phyloP scores from a whole-genome alignment of 2,113 vertebrate genomes.

The Mormyrus iriodes region DNA sequence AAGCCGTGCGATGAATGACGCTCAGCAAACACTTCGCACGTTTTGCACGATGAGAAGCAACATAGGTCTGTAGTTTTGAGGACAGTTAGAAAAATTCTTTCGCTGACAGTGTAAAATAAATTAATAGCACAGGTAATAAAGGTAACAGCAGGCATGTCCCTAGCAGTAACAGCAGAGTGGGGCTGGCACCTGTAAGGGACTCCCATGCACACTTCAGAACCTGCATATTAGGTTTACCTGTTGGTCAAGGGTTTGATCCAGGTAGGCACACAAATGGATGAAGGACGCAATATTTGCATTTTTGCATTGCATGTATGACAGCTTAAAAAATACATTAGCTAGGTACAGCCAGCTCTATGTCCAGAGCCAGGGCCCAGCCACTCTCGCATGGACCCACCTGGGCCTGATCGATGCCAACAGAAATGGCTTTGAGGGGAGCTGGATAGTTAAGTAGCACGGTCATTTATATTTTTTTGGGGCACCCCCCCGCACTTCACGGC shows the following conservation, averaged over 20 bases:
- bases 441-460: constrained; percentile 30
- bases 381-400: constrained; percentile 37
- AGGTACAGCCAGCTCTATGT: neutral
- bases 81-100: neutral
- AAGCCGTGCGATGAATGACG: neutral
- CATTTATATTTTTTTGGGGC: constrained; percentile 36
- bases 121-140: neutral
- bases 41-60: neutral
- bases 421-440: constrained; percentile 29
- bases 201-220: neutral
- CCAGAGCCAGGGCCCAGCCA: neutral
- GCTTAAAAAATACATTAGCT: neutral
- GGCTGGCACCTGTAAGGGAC: neutral
- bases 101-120: neutral
- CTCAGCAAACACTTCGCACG: neutral
- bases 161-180: neutral
- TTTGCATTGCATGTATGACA: neutral
- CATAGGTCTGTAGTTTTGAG: neutral
- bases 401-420: constrained; percentile 41
- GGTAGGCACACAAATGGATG: neutral
- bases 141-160: neutral
- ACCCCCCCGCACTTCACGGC: constrained; percentile 34
- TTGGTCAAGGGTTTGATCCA: neutral
- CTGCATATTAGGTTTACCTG: neutral
- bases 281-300: neutral